Evolutionary conservation across 1,140 invertebrate genomes (phyloP), one percentile per base, ranked within the genome.

Genomic region (Drosophila carrolli): DNA sequence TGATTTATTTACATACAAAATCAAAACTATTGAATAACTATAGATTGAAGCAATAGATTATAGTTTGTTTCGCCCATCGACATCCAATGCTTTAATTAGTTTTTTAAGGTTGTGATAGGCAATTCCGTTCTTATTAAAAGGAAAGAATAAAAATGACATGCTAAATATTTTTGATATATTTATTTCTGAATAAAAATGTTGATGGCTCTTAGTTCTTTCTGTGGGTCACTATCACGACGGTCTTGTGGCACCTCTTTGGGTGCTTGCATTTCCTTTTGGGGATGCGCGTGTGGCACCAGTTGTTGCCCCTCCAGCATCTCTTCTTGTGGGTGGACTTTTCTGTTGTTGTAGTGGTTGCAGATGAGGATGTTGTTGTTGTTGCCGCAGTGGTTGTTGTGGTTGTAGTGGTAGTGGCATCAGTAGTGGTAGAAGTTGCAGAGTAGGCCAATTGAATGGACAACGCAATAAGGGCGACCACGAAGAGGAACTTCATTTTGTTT

Each of bases 241-340:
- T 48, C 19, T 38, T 37, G 11, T 38, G 37, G 37, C 53, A 55
- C 19, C 37, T 55, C 4, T 6, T 53, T 0, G 50, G 32, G 5
- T 53, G 1, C 47, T 41, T 43, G 47, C 47, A 53, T 14, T 27
- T 41, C 47, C 19, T 53, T 1, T 23, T 38, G 14, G 29, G 29
- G 1, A 41, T 9, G 27, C 8, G 32, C 10, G 47, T 61, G 37
- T 50, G 37, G 48, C 59, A 61, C 47, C 47, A 61, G 27, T 61
- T 53, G 59, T 61, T 61, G 48, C 59, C 47, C 47, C 8, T 53
- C 59, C 59, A 61, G 9, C 59, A 61, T 5, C n/a, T 27, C 48
- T 38, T 23, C 40, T 44, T 68, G 29, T 65, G 10, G 32, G 65
- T 53, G 11, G 27, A 41, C 23, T 23, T 23, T 23, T 3, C 23